phyloP scores from a whole-genome alignment of 1,140 invertebrate species.

The Calephelis virginiensis region DNA sequence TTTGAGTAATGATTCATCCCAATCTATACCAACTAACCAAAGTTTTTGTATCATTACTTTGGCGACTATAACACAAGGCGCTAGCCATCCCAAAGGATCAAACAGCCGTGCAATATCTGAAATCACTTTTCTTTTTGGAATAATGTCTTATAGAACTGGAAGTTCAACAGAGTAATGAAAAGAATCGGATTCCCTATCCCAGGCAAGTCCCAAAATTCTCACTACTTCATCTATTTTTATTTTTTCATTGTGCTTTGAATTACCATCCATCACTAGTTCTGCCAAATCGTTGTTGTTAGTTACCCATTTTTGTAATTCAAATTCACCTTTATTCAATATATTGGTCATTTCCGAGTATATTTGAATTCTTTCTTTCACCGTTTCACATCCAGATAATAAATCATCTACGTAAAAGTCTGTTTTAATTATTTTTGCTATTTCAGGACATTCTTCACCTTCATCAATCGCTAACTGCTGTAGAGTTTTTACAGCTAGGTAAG shows the following conservation, averaged over 20 bases:
- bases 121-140: conserved; percentile 31
- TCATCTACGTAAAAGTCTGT: no score
- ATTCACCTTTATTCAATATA: not conserved
- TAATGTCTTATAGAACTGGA: conserved; percentile 6
- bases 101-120: conserved; percentile 34
- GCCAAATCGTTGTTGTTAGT: conserved; percentile 18
- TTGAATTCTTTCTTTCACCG: not conserved
- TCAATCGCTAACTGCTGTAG: no score
- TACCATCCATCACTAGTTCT: no score
- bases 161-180: conserved; percentile 17
- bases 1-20: conserved; percentile 26
- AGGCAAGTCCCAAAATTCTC: conserved; percentile 22
- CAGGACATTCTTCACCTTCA: no score
- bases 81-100: conserved; percentile 31
- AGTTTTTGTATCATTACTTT: no score
- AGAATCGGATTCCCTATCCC: conserved; percentile 12
- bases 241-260: no score
- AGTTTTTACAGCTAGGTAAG: conserved; percentile 30
- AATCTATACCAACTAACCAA: conserved; percentile 27
- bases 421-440: no score
- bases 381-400: no score
- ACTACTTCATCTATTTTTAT: conserved; percentile 22
- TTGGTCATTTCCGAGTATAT: not conserved
- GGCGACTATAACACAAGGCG: conserved; percentile 25
- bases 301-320: conserved; percentile 20